Evolutionary conservation across 2,888 invertebrate species (phyloP).

Genomic region (Lasioglossum leucozonium): DNA sequence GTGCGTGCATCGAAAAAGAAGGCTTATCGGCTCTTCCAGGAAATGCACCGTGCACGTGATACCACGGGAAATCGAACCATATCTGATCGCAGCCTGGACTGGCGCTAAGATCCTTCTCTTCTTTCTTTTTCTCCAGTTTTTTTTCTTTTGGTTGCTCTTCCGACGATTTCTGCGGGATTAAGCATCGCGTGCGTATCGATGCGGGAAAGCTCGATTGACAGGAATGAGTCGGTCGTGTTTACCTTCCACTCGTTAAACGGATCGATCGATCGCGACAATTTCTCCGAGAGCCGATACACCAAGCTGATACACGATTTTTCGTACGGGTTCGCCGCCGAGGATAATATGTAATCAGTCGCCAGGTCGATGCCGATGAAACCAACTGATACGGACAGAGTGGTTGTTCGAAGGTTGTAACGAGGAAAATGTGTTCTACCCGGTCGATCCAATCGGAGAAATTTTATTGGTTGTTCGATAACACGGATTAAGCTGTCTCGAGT

Average conservation of each 20-base stretch:
- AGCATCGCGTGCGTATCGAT: conserved; percentile 20
- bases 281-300: background rate
- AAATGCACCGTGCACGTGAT: conserved; percentile 55
- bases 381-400: background rate
- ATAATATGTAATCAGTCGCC: conserved; percentile 36
- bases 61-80: conserved; percentile 53
- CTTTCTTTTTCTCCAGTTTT: background rate
- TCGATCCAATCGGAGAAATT: conserved; percentile 3
- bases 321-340: background rate
- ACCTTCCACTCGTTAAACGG: conserved; percentile 33
- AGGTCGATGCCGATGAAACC: conserved; percentile 9
- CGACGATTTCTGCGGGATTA: conserved; percentile 1
- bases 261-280: conserved; percentile 27
- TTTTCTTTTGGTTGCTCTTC: background rate
- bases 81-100: conserved; percentile 42
- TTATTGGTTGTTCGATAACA: background rate
- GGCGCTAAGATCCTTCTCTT: conserved; percentile 29
- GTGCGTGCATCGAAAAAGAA: conserved; percentile 45
- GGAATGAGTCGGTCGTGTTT: conserved; percentile 33
- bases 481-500: conserved; percentile 2
- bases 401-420: conserved; percentile 7
- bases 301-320: conserved; percentile 26
- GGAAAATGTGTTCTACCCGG: background rate
- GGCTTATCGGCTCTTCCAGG: conserved; percentile 64
- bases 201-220: conserved; percentile 26